Base-by-base conservation (phyloP, 2,888 invertebrate genomes). In the Platerodrilus igneus region DNA sequence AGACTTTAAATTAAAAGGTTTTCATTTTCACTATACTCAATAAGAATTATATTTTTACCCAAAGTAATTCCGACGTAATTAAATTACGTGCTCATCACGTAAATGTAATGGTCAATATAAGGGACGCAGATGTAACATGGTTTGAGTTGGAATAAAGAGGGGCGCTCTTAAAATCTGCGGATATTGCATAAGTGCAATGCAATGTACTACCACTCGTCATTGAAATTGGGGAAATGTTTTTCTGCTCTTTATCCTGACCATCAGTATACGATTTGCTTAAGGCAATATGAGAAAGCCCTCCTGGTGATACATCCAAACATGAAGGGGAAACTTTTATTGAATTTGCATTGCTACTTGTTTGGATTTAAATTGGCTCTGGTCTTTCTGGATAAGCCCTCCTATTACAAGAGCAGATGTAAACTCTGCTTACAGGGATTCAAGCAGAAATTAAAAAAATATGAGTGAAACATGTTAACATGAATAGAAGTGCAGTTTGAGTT, bases 201-300 rank as follows among this genome's bases (percentile, higher is more conserved):
- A 36, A 37, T 44, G 44, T 44, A 44, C 30, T 40, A n/a, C n/a
- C n/a, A n/a, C n/a, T n/a, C 40, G 44, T 44, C 40, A 33, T 44
- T 32, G 29, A 23, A 44, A 18, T 32, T 39, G 44, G 44, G 36
- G 28, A 40, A 31, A 35, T 44, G 30, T 21, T 25, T 28, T 29
- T 36, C n/a, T 21, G 20, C 31, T 3, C 32, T 10, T 40, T n/a
- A n/a, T n/a, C n/a, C 25, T 25, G 41, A 33, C 29, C 33, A 34
- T 17, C 34, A 15, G 37, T 37, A 45, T 45, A 41, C 41, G 37
- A 33, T 37, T 37, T 27, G 45, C 45, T 34, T 34, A 22, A 40
- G 36, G 40, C 35, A 40, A 40, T 33, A 44, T 37, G 23, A 39
- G 40, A 44, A 40, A 37, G 26, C 39, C 32, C 33, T 20, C 32